Percentiles rank a stretch among this genome's conserved stretches.
Conservation (phyloP, 2,888 invertebrate species). For the Tupiocoris notatus region DNA sequence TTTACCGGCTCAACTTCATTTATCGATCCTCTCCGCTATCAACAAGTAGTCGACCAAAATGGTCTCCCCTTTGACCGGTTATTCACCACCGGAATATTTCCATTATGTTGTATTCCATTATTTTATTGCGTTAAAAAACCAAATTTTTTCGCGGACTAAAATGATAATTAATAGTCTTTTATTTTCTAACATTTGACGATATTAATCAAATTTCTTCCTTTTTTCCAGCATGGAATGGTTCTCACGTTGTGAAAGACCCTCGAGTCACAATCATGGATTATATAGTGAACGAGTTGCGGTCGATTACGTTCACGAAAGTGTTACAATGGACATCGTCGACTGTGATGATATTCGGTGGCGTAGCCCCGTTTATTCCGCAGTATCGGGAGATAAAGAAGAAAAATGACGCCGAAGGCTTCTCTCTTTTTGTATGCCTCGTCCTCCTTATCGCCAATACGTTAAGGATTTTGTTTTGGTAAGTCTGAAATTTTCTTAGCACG, state of each 20-base stretch:
- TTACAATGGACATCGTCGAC: slow-evolving; percentile 77
- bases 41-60: too few species aligned
- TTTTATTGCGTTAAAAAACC: too few species aligned
- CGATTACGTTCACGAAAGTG: slow-evolving; percentile 65
- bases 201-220: too few species aligned
- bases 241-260: slow-evolving; percentile 26
- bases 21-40: too few species aligned
- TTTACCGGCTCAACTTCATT: too few species aligned
- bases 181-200: too few species aligned
- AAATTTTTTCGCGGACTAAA: too few species aligned
- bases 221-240: slow-evolving; percentile 47
- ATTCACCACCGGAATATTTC: too few species aligned
- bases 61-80: too few species aligned
- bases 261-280: slow-evolving; percentile 49
- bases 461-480: slow-evolving; percentile 96
- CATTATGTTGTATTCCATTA: too few species aligned
- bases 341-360: slow-evolving; percentile 93
- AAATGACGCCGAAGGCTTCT: slow-evolving; percentile 95
- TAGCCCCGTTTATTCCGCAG: slow-evolving; percentile 94
- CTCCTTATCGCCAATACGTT: slow-evolving; percentile 93
- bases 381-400: slow-evolving; percentile 88
- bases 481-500: too few species aligned
- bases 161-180: too few species aligned
- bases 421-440: slow-evolving; percentile 92
- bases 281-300: slow-evolving; percentile 50